Base-by-base conservation (phyloP, 2,113 vertebrate species). In the Corvus moneduloides region DNA sequence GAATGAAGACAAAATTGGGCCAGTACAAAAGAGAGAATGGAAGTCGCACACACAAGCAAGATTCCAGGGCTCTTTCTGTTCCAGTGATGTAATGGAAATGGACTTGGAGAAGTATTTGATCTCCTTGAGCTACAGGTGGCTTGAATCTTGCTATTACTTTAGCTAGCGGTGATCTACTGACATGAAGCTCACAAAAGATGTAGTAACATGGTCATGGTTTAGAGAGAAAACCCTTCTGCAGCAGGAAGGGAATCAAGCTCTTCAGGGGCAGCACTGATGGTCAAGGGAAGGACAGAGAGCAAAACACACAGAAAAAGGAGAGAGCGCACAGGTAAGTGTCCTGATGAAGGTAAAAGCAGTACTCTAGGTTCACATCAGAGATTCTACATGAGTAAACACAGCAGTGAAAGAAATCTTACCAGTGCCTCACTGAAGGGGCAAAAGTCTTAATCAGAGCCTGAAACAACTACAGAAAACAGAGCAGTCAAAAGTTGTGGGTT, bases 1-100 rank as follows among this genome's bases (percentile, higher is more conserved):
- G 59, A 77, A 91, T 11, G 39, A 71, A 67, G 80, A 84, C 16
- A 92, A 75, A 90, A 92, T 49, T n/a, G 52, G 61, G 56, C 27
- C 54, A 64, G 76, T 67, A 84, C 35, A 35, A 86, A 87, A 87
- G 37, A 59, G 8, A 76, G 13, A n/a, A 64, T 33, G 64, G 76
- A 91, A 94, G 55, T 28, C 3, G 1, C 30, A 63, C 41, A 63
- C 41, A 67, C 11, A 46, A 32, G 18, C 48, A 61, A 68, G 30
- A 37, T 46, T 71, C 28, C 46, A 58, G 62, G 16, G 19, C 12
- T 4, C 41, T 8, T 68, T 77, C 55, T 95, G 49, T n/a, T 76
- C 24, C 35, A 49, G 21, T 30, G 23, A 67, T 76, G 52, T 46
- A 43, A 75, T 76, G 35, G 20, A 63, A 81, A 54, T 49, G 56